Evolutionary conservation across 2,797 vertebrate species (phyloP), one percentile per base, ranked within the genome.

Genomic region (Dermochelys coriacea): DNA sequence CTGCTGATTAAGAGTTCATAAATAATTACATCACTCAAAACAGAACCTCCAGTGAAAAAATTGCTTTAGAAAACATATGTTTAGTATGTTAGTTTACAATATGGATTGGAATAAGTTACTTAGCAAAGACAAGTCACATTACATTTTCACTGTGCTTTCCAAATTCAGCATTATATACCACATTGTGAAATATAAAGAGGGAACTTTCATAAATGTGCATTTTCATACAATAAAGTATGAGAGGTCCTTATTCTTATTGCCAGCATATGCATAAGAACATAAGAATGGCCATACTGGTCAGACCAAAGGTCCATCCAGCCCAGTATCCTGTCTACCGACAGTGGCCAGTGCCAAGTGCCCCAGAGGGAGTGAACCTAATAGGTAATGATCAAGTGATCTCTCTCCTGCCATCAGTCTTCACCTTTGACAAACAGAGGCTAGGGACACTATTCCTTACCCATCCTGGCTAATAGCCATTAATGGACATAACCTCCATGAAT

Each of bases 171-270:
- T 90, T 93, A 45, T 87, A 84, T 59, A 5, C 25, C 68, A 68
- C 25, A 4, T 91, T 64, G 86, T 51, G 41, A 12, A 88, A 59
- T 82, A 34, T 52, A 41, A 75, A 77, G 64, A 92, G 47, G 47
- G 86, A 94, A n/a, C 77, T 85, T 0, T 0, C 90, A 41, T 92
- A 96, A 93, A 92, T 90, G 95, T 71, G 47, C 12, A 50, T 75
- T 91, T 88, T 96, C 96, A 91, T 0, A 71, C 61, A 79, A 78
- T 86, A 41, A 93, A 91, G 82, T 55, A 85, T 55, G 11, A 2
- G 51, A 59, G 11, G 19, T 23, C n/a, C 37, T 23, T 41, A 23
- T 41, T 71, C 68, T 23, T 71, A 23, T 41, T 41, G n/a, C 47
- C 77, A 77, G 59, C 16, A 80, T 93, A 21, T 3, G 2, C 5